Base-by-base conservation (phyloP, 2,888 invertebrate genomes). In the Hyppa rectilinea region DNA sequence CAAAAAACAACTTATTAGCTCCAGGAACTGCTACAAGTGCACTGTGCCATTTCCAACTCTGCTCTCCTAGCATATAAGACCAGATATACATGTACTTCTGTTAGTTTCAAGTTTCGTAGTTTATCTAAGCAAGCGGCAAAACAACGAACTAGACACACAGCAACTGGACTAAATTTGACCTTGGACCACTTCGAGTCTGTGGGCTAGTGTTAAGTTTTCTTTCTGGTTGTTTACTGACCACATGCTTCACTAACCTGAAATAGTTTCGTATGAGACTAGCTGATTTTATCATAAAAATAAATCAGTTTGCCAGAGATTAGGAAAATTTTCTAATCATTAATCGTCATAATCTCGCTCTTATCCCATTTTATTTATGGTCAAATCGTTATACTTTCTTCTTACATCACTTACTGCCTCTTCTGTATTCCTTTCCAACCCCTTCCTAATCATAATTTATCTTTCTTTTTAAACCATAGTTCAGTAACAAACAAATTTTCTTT, bases 41-140 rank as follows among this genome's bases (percentile, higher is more conserved):
- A 29, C 20, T 17, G 4, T 12, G 26, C 7, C 17, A 47, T 65
- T 36, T 47, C 5, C 12, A 36, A 53, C 47, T 47, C 20, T 7
- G 6, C 34, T 34, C 34, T 66, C 26, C 20, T 38, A 26, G 38
- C 17, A 36, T 34, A 29, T 36, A 36, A 61, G 17, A 65, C 38
- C 14, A 34, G 17, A 40, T 20, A 63, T 6, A 45, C 31, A 26
- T 55, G 4, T 29, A 43, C 17, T 66, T 36, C n/a, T 71, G 53
- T 67, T 49, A 1, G 29, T 67, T 23, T 12, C 9, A 9, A 76
- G 47, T 67, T 72, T 43, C 6, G n/a, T 66, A 75, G 26, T 43
- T 55, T 29, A 43, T 26, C 17, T 36, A 49, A 55, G 47, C 40
- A 49, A 66, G 14, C 40, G 12, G 34, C 26, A 65, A 43, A 76